These are phyloP conservation scores for Diadema setosum DNA, from an alignment of 35 echinoderm and acorn worm genomes.

Conservation along the genomic window DNA sequence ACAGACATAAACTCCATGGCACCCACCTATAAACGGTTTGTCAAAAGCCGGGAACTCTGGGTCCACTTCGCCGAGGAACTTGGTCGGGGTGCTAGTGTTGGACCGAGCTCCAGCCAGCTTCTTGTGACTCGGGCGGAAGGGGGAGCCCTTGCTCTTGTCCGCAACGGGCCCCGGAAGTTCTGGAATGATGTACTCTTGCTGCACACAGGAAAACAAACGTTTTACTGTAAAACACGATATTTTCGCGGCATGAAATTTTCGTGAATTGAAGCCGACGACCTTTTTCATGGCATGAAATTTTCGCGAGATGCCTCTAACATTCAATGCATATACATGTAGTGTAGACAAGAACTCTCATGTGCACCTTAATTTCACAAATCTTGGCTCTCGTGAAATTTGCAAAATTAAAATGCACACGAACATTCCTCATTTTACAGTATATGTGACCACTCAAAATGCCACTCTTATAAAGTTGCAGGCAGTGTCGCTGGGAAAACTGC, in stretches of 20 bases:
- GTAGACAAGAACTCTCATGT: too few species aligned
- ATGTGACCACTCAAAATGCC: neutral
- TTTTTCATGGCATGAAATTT: too few species aligned
- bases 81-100: conserved; percentile 25
- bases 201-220: neutral
- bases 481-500: too few species aligned
- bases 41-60: neutral
- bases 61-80: conserved; percentile 5
- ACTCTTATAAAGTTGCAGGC: neutral
- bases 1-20: neutral
- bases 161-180: neutral
- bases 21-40: neutral
- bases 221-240: neutral
- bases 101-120: conserved; percentile 8
- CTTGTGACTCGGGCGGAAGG: neutral
- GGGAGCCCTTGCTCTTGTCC: conserved; percentile 14
- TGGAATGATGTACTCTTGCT: conserved; percentile 8
- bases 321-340: too few species aligned
- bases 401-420: too few species aligned
- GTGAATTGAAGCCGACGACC: too few species aligned
- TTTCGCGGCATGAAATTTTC: too few species aligned
- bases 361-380: too few species aligned
- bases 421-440: too few species aligned
- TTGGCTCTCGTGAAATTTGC: too few species aligned
- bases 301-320: too few species aligned